Percentiles rank a stretch among this genome's conserved stretches.
phyloP scores from a whole-genome alignment of 2,888 invertebrate genomes.

The Dasysyrphus albostriatus region DNA sequence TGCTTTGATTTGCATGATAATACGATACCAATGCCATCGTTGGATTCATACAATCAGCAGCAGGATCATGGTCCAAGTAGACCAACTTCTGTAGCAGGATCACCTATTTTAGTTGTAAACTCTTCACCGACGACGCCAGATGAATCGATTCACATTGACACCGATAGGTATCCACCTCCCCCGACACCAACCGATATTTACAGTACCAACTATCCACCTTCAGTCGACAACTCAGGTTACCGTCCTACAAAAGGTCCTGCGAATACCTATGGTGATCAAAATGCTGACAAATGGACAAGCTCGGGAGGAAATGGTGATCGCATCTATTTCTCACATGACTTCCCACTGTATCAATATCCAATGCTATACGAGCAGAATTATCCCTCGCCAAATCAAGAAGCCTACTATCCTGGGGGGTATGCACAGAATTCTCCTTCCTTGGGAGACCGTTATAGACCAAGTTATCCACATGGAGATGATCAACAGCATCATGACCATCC shows the following conservation, averaged over 20 bases:
- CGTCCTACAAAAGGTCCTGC: slow-evolving; percentile 61
- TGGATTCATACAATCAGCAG: slow-evolving; percentile 57
- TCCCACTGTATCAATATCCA: slow-evolving; percentile 83
- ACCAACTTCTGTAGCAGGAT: slow-evolving; percentile 77
- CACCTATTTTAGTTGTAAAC: slow-evolving; percentile 80
- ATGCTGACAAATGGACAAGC: slow-evolving; percentile 72
- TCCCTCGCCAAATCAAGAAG: slow-evolving; percentile 82
- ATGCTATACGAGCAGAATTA: slow-evolving; percentile 83
- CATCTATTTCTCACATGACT: slow-evolving; percentile 82
- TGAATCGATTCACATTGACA: slow-evolving; percentile 47
- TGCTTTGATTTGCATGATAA: slow-evolving; percentile 84
- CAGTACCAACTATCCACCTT: slow-evolving; percentile 70
- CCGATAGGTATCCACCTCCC: slow-evolving; percentile 68
- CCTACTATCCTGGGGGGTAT: slow-evolving; percentile 82
- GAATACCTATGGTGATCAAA: slow-evolving; percentile 15
- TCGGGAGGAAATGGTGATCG: slow-evolving; percentile 78
- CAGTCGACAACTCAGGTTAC: slow-evolving; percentile 63
- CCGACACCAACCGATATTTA: slow-evolving; percentile 76
- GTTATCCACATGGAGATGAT: slow-evolving; percentile 77
- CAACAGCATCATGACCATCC: slow-evolving; percentile 78
- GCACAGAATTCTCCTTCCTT: slow-evolving; percentile 82
- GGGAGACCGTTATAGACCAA: slow-evolving; percentile 80
- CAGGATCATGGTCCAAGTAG: slow-evolving; percentile 56
- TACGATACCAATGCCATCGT: slow-evolving; percentile 78
- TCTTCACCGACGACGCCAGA: slow-evolving; percentile 78